Conservation (phyloP, 2,797 vertebrate species). For the Sparidentex hasta region DNA sequence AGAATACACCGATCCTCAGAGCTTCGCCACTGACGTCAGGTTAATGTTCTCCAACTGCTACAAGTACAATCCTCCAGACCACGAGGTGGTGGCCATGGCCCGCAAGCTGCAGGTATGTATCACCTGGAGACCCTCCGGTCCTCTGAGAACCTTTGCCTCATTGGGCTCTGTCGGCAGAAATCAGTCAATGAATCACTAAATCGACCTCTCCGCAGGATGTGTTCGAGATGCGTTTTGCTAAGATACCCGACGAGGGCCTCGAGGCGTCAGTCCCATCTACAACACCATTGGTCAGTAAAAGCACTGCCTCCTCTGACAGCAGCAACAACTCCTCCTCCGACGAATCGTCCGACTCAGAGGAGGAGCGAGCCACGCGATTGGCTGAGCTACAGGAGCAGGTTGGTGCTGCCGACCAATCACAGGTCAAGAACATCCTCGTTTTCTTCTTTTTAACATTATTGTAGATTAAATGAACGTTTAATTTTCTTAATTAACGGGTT, state of each 20-base stretch:
- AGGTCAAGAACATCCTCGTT: constrained; percentile 78
- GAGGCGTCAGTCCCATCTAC: constrained; percentile 87
- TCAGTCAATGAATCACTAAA: no score
- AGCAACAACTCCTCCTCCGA: constrained; percentile 96
- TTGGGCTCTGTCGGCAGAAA: rapidly evolving
- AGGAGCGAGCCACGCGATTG: constrained; percentile 94
- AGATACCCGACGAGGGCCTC: constrained; percentile 95
- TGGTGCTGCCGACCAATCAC: constrained; percentile 82
- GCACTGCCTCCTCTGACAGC: constrained; percentile 95
- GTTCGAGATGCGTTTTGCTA: constrained; percentile 98
- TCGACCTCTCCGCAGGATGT: constrained; percentile 87
- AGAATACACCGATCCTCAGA: constrained; percentile 94
- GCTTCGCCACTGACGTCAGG: constrained; percentile 95
- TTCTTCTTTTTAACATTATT: constrained; percentile 59
- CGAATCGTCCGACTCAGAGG: constrained; percentile 95
- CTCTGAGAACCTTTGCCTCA: rapidly evolving
- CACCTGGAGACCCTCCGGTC: background rate
- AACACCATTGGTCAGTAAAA: constrained; percentile 92
- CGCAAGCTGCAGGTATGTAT: constrained; percentile 81
- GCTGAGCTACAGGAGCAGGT: constrained; percentile 99
- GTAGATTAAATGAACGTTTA: constrained; percentile 27
- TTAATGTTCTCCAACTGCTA: constrained; percentile 99
- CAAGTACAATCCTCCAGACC: constrained; percentile 98
- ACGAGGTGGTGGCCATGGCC: constrained; percentile 95
- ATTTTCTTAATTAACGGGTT: background rate